Evolutionary conservation across 2,888 invertebrate species (phyloP), one percentile per base, ranked within the genome.

Genomic region (Ennomos fuscantarius): DNA sequence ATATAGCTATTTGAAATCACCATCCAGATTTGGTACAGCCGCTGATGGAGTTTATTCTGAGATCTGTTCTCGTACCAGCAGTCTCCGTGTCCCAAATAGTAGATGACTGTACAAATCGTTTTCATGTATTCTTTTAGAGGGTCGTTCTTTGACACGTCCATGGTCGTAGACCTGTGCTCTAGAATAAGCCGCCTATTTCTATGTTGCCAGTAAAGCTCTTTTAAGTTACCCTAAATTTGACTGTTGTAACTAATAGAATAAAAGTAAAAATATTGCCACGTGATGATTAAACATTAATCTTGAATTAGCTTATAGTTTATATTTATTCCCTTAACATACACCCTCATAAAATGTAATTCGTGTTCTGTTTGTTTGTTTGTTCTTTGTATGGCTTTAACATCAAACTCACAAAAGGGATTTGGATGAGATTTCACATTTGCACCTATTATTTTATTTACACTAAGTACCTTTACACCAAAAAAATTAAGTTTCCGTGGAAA

Each of bases 81-180:
- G 8, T 79, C 70, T 0, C 82, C 82, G 31, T 79, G 56, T 0
- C 84, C 86, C 1, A 79, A 57, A 13, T 69, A 77, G 63, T 72
- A 82, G 2, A 84, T 63, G 2, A 65, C 13, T 39, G 57, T 63
- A 59, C 81, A 83, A 15, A 85, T 65, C 8, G 57, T 34, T 66
- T 80, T 81, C 9, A 79, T 54, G 49, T 67, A 81, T 45, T 75
- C 65, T 46, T 83, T 84, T 60, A 82, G 79, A 0, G 81, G 78
- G 13, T 83, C 70, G 12, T 33, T 46, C 8, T 55, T 36, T 1
- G 40, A 35, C 5, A 37, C 8, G 24, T 57, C 39, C 56, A 57
- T 57, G 34, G 15, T 48, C 13, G 37, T 24, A n/a, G n/a, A 45
- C 13, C 6, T 24, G 1, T 45, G 1, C 34, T 35, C 1, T n/a